Percentiles rank a stretch among this genome's conserved stretches.
phyloP scores from a whole-genome alignment of 2,113 vertebrate species.

The Lagopus muta region DNA sequence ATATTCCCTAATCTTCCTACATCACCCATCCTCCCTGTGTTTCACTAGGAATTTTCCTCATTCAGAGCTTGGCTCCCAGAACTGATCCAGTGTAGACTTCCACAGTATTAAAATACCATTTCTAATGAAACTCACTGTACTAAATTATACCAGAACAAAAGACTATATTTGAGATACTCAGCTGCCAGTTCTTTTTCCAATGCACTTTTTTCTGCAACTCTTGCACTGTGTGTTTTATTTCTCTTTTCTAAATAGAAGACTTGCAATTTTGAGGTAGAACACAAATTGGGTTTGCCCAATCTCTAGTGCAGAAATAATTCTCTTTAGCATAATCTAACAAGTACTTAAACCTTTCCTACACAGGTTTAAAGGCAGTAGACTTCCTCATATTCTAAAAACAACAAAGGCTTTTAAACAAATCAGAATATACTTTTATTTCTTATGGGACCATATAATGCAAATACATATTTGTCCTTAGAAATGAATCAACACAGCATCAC shows the following conservation, averaged over 20 bases:
- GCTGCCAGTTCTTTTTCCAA: background rate
- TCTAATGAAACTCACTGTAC: background rate
- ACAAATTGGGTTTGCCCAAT: background rate
- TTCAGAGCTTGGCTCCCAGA: background rate
- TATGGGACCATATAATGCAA: constrained; percentile 13
- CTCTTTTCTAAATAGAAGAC: background rate
- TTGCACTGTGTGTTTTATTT: background rate
- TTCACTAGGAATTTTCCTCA: background rate
- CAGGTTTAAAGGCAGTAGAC: background rate
- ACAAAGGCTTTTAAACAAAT: background rate
- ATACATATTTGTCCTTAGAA: constrained; percentile 1
- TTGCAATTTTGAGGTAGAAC: background rate
- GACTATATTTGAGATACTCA: background rate
- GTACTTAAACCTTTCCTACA: background rate
- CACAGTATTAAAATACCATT: background rate
- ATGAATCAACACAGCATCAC: constrained; percentile 30
- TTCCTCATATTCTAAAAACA: background rate
- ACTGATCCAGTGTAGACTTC: background rate
- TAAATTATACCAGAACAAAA: background rate
- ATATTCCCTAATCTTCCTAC: background rate
- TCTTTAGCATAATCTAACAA: background rate
- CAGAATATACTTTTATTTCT: background rate
- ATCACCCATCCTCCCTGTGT: background rate
- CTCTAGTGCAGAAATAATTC: background rate
- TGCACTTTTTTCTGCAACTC: background rate